These are phyloP conservation scores for Synergus itoensis DNA, from an alignment of 2,888 invertebrate genomes.

Conservation along the genomic window DNA sequence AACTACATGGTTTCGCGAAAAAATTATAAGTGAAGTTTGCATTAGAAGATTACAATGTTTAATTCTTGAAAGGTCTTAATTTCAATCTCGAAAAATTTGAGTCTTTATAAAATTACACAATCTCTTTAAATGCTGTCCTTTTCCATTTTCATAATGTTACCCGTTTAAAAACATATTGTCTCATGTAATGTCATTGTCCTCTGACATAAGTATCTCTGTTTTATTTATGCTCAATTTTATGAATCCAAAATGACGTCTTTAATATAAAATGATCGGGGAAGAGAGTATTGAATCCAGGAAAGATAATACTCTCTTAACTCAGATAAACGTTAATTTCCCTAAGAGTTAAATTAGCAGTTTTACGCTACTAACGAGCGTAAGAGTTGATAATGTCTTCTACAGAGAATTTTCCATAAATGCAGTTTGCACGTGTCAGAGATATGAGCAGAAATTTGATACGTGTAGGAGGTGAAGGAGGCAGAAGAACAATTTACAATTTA, in stretches of 20 bases:
- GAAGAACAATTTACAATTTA: slow-evolving; percentile 31
- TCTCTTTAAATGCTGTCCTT: too few species aligned
- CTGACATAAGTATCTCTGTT: too few species aligned
- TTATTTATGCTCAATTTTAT: background rate
- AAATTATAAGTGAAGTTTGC: background rate
- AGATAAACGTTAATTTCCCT: background rate
- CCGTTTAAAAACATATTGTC: background rate
- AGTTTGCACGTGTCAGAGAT: background rate
- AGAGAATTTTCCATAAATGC: background rate
- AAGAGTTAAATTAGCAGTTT: background rate
- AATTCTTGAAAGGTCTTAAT: too few species aligned
- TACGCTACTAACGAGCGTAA: background rate
- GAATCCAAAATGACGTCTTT: background rate
- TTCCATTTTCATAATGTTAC: too few species aligned
- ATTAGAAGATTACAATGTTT: background rate
- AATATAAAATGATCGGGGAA: background rate
- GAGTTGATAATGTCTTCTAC: background rate
- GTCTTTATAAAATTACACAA: too few species aligned
- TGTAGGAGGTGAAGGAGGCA: background rate
- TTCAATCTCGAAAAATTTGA: too few species aligned
- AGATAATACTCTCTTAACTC: background rate
- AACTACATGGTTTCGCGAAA: background rate
- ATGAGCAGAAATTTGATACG: background rate
- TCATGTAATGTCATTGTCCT: too few species aligned
- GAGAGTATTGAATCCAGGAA: background rate